A percentile compares a stretch with the other conserved stretches of the same genome.
Conservation (phyloP, 1,140 invertebrate genomes). For the Hypothenemus hampei region DNA sequence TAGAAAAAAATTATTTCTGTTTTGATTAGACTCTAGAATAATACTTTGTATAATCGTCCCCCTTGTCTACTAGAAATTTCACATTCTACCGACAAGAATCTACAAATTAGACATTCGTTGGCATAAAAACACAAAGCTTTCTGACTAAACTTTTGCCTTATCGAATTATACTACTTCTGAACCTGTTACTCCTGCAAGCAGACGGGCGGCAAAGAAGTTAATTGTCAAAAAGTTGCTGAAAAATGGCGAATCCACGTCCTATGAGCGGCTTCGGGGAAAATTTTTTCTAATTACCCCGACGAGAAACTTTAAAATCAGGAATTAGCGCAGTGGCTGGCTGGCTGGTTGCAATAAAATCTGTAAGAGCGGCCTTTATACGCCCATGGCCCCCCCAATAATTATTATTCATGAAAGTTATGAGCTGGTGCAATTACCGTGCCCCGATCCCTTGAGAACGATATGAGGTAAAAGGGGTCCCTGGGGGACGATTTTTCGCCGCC, state of each 20-base stretch:
- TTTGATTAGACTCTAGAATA: no score
- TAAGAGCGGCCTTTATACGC: conserved; percentile 9
- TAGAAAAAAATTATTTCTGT: no score
- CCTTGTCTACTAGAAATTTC: no score
- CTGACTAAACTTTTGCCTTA: no score
- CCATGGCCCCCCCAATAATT: conserved; percentile 9
- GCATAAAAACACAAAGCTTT: background rate
- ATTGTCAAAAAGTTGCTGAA: no score
- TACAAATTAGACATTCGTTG: no score
- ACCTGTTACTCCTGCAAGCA: no score
- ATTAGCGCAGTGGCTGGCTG: conserved; percentile 3
- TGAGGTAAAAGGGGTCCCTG: conserved; percentile 11
- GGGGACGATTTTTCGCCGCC: conserved; percentile 4
- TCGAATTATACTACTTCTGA: no score
- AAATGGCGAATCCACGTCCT: no score
- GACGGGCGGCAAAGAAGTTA: no score
- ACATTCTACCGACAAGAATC: no score
- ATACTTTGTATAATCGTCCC: no score
- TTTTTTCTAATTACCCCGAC: conserved; percentile 18
- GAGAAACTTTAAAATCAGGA: conserved; percentile 17
- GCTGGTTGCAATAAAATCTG: conserved; percentile 6
- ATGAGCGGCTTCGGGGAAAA: background rate
- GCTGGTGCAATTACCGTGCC: conserved; percentile 13
- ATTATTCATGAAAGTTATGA: conserved; percentile 24
- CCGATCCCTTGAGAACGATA: background rate